Evolutionary conservation across 2,797 vertebrate genomes (phyloP), one percentile per base, ranked within the genome.

Genomic region (Vespertilio murinus): DNA sequence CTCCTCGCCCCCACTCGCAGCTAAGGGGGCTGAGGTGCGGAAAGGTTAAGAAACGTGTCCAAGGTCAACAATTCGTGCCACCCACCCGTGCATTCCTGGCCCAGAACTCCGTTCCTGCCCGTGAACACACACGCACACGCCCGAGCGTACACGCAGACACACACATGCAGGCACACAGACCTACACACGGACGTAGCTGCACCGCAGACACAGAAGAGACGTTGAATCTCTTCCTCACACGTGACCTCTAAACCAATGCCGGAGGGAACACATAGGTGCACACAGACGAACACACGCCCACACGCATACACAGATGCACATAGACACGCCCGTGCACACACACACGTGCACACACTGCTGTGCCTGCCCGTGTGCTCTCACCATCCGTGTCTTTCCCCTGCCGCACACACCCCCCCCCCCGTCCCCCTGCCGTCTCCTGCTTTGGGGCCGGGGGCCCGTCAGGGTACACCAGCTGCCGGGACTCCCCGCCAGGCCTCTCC

Each of bases 381-480:
- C 38, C 65, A 2, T 38, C 5, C 2, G 52, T 1, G 14, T 1
- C 70, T 38, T 35, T 47, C 81, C 35, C 33, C 33, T 6, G 2
- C 20, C 14, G 42, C 89, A 25, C 45, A 3, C 69, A 45, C 45
- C 9, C 10, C 45, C 16, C 13, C 4, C 42, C 61, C 35, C 25
- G 7, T 0, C 38, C 6, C 20, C 23, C 69, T 22, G 47, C 81
- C 14, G 8, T 30, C 23, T 54, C 30, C 64, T 17, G 67, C 86
- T 59, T 65, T 59, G 9, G 9, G 47, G 22, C 10, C 0, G 0
- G 3, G 6, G 9, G 12, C 42, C 75, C 8, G 0, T 14, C 33
- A 16, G 35, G 71, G 74, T 69, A 33, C 56, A 12, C 30, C 18
- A 3, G 18, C 20, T 64, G 33, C 6, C 22, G 18, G 64, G 28